Percentiles rank a stretch among this genome's conserved stretches.
phyloP scores from a whole-genome alignment of 2,113 vertebrate genomes.

The Haplotaxodon microlepis region DNA sequence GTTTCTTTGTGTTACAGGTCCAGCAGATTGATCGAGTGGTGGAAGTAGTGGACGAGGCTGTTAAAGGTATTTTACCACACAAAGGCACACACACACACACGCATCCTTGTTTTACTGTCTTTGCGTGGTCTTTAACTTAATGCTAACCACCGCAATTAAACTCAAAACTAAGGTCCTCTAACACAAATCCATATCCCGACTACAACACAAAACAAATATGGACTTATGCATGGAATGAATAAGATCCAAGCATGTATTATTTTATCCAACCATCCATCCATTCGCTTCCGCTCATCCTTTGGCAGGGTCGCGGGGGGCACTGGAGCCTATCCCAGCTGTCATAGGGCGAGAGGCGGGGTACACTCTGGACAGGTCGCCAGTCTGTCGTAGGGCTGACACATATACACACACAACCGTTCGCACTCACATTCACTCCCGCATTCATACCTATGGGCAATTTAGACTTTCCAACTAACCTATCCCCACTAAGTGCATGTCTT shows the following conservation, averaged over 20 bases:
- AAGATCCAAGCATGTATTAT: neutral
- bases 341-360: neutral
- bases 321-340: neutral
- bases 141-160: neutral
- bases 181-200: neutral
- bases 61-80: conserved; percentile 58
- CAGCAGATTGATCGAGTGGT: conserved; percentile 72
- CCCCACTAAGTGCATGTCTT: neutral
- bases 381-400: rapidly evolving
- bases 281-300: neutral
- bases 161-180: neutral
- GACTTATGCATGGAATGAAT: neutral
- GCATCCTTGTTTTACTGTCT: neutral
- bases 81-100: neutral
- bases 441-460: neutral
- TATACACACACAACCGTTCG: neutral
- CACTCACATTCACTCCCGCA: neutral
- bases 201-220: neutral
- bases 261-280: neutral
- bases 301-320: rapidly evolving
- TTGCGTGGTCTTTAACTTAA: neutral
- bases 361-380: neutral
- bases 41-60: conserved; percentile 67
- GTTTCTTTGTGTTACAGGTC: conserved; percentile 53
- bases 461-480: neutral